These are phyloP conservation scores for Corvus cornix DNA, from an alignment of 2,113 vertebrate species.

Conservation along the genomic window DNA sequence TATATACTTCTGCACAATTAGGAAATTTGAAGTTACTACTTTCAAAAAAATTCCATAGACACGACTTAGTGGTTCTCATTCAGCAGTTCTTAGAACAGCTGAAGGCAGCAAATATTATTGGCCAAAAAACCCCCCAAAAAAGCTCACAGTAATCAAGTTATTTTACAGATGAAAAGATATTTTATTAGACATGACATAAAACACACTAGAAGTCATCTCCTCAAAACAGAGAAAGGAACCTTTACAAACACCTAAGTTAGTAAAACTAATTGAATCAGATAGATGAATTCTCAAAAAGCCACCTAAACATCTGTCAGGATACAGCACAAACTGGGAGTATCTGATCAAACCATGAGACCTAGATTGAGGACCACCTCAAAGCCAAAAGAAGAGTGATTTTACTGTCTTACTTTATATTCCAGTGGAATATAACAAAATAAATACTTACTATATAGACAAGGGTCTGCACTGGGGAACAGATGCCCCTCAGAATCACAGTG, in stretches of 20 bases:
- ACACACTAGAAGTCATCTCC: neutral
- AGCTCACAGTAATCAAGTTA: neutral
- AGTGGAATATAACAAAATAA: neutral
- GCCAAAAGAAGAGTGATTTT: neutral
- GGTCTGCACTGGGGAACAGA: neutral
- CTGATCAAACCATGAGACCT: neutral
- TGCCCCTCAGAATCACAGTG: neutral
- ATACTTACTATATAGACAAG: neutral
- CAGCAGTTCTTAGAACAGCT: neutral
- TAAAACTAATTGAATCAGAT: neutral
- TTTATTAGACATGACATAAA: neutral
- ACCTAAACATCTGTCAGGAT: neutral
- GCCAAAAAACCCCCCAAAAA: neutral
- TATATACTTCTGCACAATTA: neutral
- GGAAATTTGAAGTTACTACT: neutral
- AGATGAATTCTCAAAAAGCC: neutral
- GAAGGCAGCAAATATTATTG: neutral
- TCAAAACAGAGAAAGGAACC: neutral
- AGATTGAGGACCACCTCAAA: neutral
- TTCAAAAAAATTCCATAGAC: neutral
- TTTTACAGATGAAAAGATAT: neutral
- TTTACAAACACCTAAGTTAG: neutral
- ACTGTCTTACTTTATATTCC: neutral
- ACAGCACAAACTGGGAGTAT: neutral
- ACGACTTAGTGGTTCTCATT: fast-evolving